A percentile compares a stretch with the other conserved stretches of the same genome.
Conservation (phyloP, 35 echinoderm and acorn worm genomes). For the Apostichopus japonicus region DNA sequence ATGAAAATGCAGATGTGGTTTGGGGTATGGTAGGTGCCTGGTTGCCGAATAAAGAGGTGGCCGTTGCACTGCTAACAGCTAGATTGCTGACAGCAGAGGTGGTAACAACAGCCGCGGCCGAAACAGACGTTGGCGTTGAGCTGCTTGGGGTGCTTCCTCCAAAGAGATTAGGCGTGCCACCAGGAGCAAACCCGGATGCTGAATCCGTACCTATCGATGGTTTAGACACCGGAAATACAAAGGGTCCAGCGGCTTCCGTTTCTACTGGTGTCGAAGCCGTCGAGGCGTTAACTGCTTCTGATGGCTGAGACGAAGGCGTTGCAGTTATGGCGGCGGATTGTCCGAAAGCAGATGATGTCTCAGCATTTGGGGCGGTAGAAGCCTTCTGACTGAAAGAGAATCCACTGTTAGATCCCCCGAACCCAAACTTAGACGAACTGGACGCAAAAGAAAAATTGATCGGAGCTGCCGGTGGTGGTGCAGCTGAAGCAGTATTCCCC, state of each 20-base stretch:
- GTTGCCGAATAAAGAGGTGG: not conserved
- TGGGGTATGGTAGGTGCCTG: not conserved
- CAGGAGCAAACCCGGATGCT: not conserved
- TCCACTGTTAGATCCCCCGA: not conserved
- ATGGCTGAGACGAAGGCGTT: not conserved
- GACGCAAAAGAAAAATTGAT: not conserved
- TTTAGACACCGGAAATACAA: conserved; percentile 20
- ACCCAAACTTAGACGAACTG: not conserved
- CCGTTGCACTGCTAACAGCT: not conserved
- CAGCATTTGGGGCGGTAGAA: not conserved
- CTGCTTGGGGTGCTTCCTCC: not conserved
- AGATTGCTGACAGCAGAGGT: not conserved
- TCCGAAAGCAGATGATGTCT: not conserved
- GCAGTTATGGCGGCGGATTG: not conserved
- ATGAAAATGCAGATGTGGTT: not conserved
- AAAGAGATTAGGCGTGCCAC: not conserved
- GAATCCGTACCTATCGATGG: not conserved
- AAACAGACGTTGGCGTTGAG: not conserved
- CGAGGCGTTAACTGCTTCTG: not conserved
- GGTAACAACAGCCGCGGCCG: not conserved
- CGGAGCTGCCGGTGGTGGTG: not conserved
- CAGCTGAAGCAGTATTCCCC: not conserved
- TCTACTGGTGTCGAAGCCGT: not conserved
- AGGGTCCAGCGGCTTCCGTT: conserved; percentile 15
- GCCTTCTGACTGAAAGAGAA: not conserved